Base-by-base conservation (phyloP, 2,797 vertebrate species). In the Furcifer pardalis region DNA sequence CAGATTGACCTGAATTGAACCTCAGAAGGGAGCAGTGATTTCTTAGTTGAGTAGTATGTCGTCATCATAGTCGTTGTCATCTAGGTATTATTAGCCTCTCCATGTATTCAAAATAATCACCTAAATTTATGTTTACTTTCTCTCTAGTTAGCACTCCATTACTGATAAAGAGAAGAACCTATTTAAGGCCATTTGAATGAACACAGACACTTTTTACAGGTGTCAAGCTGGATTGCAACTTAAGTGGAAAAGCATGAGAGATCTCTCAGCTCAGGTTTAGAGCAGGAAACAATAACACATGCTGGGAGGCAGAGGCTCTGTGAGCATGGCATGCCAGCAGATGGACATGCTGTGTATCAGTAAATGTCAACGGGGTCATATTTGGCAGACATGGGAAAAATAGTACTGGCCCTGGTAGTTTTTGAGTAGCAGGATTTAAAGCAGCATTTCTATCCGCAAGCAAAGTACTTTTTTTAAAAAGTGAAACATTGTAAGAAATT, bases 241-340 rank as follows among this genome's bases (percentile, higher is more conserved):
- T 92, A 86, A 91, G 4, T 77, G 77, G 85, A 84, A 88, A 68
- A 78, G 62, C 86, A 89, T 84, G 90, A 66, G 89, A 90, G 85
- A 62, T 85, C 27, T 79, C 65, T 90, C 83, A 82, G 87, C 85
- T 78, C 66, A 0, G 81, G 65, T 90, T 56, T 85, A 62, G 74
- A 84, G 80, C 80, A 21, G 89, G 91, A 86, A 17, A 80, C 89
- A 84, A 84, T 79, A 65, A 0, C 73, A 74, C 77, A 27, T 81
- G 71, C 44, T 89, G 81, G 49, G 81, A 83, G 68, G 23, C 0
- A 30, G 83, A 88, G 87, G 79, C 87, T 84, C 76, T 77, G 85
- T 66, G 81, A 69, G 73, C 59, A 73, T 25, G 69, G 87, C 89
- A 92, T 92, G 85, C 82, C 87, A 80, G 72, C 87, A 90, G 89